These are phyloP conservation scores for Nautilus pompilius DNA, from an alignment of 1,140 invertebrate genomes.

Conservation along the genomic window DNA sequence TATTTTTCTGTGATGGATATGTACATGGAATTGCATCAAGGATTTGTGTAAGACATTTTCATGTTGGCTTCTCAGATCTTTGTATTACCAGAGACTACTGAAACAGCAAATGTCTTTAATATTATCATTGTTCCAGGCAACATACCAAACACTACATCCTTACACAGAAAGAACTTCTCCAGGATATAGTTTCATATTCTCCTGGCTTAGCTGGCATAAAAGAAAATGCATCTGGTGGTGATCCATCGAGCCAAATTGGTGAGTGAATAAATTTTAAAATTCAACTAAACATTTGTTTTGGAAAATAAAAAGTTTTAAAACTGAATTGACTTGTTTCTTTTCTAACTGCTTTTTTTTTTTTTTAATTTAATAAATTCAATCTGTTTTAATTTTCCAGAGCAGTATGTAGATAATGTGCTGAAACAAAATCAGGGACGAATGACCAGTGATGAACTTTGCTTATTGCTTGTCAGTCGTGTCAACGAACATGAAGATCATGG, in stretches of 20 bases:
- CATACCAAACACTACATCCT: slow-evolving; percentile 36
- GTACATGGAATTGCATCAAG: too few relatives aligned
- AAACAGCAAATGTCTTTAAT: too few relatives aligned
- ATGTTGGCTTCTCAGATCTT: too few relatives aligned
- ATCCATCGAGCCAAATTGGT: slow-evolving; percentile 26
- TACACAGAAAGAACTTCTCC: slow-evolving; percentile 28
- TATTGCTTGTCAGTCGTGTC: slow-evolving; percentile 26
- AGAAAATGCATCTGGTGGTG: slow-evolving; percentile 9
- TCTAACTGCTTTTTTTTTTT: neutral
- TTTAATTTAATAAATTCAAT: neutral
- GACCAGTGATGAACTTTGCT: slow-evolving; percentile 31
- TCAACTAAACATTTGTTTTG: neutral
- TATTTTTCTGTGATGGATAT: too few relatives aligned
- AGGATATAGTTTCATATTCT: slow-evolving; percentile 40
- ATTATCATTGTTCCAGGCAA: slow-evolving; percentile 30
- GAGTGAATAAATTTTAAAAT: slow-evolving; percentile 1
- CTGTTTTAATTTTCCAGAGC: slow-evolving; percentile 20
- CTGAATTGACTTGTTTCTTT: neutral
- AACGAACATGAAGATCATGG: slow-evolving; percentile 15
- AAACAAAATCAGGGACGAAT: slow-evolving; percentile 33
- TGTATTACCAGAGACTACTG: too few relatives aligned
- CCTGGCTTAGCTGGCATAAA: slow-evolving; percentile 30
- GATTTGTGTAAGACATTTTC: too few relatives aligned
- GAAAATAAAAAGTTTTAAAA: neutral
- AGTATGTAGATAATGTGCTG: slow-evolving; percentile 29